Conservation (phyloP, 2,888 invertebrate species). For the Pterostichus madidus region DNA sequence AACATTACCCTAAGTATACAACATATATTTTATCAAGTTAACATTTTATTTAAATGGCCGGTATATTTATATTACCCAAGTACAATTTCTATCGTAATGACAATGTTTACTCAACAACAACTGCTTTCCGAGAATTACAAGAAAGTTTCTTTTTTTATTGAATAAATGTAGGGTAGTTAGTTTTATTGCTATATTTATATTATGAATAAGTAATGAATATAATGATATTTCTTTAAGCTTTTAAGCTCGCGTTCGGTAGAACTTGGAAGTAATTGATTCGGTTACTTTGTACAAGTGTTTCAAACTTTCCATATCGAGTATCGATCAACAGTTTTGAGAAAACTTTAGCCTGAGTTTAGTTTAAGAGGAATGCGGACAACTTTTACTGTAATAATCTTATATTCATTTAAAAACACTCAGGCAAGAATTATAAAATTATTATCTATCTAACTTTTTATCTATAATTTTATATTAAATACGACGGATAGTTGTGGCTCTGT, state of each 20-base stretch:
- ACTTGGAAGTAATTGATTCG: conserved; percentile 30
- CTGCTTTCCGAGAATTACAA: conserved; percentile 1
- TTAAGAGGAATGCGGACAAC: neutral
- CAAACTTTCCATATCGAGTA: conserved; percentile 38
- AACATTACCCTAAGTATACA: conserved; percentile 22
- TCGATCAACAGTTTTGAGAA: conserved; percentile 6
- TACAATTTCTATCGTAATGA: conserved; percentile 2
- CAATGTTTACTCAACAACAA: conserved; percentile 30
- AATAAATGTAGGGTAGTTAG: neutral
- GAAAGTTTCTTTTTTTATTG: conserved; percentile 26
- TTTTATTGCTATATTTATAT: conserved; percentile 55
- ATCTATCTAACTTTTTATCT: no score
- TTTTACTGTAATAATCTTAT: conserved; percentile 32
- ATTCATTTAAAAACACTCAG: conserved; percentile 39
- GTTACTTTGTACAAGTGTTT: conserved; percentile 37
- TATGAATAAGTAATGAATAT: conserved; percentile 51
- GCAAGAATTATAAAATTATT: neutral
- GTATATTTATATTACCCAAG: conserved; percentile 37
- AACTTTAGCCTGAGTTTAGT: conserved; percentile 7
- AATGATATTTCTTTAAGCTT: conserved; percentile 55
- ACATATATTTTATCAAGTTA: conserved; percentile 33
- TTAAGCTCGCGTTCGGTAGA: conserved; percentile 18
- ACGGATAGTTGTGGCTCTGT: no score
- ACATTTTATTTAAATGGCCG: conserved; percentile 44
- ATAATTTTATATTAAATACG: no score